Evolutionary conservation across 2,113 vertebrate species (phyloP).

Genomic region (Elaphurus davidianus): DNA sequence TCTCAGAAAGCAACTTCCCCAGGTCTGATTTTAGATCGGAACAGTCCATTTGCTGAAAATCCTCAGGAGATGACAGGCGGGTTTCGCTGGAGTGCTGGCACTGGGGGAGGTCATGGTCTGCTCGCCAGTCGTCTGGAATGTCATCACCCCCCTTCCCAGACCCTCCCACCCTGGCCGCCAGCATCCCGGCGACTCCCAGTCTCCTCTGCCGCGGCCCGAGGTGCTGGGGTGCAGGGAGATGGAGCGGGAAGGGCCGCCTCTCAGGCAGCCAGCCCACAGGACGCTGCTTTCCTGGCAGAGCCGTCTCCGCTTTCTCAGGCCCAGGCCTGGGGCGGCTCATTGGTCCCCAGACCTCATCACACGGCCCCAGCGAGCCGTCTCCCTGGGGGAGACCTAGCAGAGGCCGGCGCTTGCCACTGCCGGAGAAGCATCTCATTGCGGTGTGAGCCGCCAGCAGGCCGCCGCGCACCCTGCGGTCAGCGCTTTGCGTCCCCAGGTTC

Average conservation of each 20-base stretch:
- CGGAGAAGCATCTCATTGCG: not conserved
- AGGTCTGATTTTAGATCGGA: not conserved
- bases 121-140: not conserved
- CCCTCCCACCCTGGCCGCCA: not conserved
- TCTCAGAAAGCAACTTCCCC: too few relatives aligned
- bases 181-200: not conserved
- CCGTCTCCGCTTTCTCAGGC: not conserved
- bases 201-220: not conserved
- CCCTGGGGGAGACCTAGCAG: not conserved
- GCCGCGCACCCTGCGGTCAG: not conserved
- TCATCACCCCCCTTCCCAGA: not conserved
- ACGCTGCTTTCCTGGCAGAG: not conserved
- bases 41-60: not conserved
- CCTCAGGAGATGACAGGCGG: not conserved
- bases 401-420: not conserved
- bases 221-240: rapidly evolving
- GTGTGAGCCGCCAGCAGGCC: not conserved
- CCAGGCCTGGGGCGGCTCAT: not conserved
- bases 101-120: not conserved
- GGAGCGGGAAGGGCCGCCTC: not conserved
- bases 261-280: not conserved
- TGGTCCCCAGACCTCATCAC: not conserved
- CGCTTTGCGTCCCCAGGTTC: not conserved
- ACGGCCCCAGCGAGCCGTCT: not conserved
- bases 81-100: not conserved